These are phyloP conservation scores for Solenopsis fugax DNA, from an alignment of 1,140 invertebrate species.

Conservation along the genomic window DNA sequence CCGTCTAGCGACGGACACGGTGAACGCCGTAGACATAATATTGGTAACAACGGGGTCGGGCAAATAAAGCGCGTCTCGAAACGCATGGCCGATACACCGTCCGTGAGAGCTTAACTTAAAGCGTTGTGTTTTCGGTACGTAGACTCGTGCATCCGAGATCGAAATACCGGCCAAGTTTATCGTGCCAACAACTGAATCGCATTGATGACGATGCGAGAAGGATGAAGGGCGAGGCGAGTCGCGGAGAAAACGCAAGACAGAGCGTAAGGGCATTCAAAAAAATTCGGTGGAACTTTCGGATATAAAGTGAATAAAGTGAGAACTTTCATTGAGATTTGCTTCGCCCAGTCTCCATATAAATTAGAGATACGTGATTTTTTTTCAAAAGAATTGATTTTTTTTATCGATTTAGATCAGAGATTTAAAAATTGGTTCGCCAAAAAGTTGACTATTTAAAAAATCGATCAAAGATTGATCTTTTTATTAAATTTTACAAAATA, in stretches of 20 bases:
- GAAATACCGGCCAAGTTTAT: slow-evolving; percentile 81
- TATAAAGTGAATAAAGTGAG: not conserved
- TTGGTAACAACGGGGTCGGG: slow-evolving; percentile 75
- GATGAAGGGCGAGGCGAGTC: not conserved
- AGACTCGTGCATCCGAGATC: slow-evolving; percentile 79
- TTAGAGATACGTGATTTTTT: not conserved
- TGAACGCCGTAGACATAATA: slow-evolving; percentile 83
- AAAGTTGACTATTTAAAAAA: too few relatives aligned
- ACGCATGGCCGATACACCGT: slow-evolving; percentile 79
- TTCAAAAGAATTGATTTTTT: too few relatives aligned
- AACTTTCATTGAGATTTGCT: not conserved
- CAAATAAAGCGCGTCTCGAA: slow-evolving; percentile 76
- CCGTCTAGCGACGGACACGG: not conserved
- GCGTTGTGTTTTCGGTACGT: slow-evolving; percentile 71
- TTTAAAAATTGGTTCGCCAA: too few relatives aligned
- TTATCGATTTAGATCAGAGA: too few relatives aligned
- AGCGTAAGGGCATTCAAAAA: not conserved
- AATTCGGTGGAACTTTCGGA: not conserved
- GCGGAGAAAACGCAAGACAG: not conserved
- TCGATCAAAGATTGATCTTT: too few relatives aligned
- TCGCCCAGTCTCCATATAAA: not conserved
- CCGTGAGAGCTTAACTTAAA: slow-evolving; percentile 72
- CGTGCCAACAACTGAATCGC: slow-evolving; percentile 77
- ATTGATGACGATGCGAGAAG: slow-evolving; percentile 2
- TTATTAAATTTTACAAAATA: too few relatives aligned